Conservation (phyloP, 2,888 invertebrate genomes). For the Leuctra nigra region DNA sequence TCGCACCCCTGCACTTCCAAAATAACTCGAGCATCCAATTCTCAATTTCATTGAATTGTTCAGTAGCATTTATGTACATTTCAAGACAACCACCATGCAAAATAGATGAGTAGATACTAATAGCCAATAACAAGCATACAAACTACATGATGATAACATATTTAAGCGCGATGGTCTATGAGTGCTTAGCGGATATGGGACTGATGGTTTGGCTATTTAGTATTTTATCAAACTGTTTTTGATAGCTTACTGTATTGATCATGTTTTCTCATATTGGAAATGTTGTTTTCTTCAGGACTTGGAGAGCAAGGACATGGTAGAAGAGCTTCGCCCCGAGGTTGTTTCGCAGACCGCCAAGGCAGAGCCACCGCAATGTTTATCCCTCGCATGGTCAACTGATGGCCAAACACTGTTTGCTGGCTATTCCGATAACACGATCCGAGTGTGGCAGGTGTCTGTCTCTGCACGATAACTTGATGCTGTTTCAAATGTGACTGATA, state of each 20-base stretch:
- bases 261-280: neutral
- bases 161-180: conserved; percentile 26
- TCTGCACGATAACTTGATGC: conserved; percentile 21
- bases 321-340: conserved; percentile 95
- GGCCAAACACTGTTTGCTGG: conserved; percentile 99
- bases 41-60: no score
- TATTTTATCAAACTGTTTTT: neutral
- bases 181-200: conserved; percentile 35
- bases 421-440: conserved; percentile 95
- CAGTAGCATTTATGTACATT: no score
- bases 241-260: no score
- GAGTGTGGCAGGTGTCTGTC: conserved; percentile 90
- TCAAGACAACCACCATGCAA: no score
- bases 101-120: no score
- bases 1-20: no score
- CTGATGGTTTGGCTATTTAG: conserved; percentile 28
- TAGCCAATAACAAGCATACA: no score
- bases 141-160: conserved; percentile 22
- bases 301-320: conserved; percentile 98
- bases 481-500: neutral
- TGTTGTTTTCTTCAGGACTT: conserved; percentile 61
- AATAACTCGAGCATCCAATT: no score
- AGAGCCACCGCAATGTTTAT: conserved; percentile 92
- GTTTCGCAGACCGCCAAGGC: conserved; percentile 68
- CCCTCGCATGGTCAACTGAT: conserved; percentile 97